Conservation (phyloP, 2,888 invertebrate genomes). For the Plebejus anna region DNA sequence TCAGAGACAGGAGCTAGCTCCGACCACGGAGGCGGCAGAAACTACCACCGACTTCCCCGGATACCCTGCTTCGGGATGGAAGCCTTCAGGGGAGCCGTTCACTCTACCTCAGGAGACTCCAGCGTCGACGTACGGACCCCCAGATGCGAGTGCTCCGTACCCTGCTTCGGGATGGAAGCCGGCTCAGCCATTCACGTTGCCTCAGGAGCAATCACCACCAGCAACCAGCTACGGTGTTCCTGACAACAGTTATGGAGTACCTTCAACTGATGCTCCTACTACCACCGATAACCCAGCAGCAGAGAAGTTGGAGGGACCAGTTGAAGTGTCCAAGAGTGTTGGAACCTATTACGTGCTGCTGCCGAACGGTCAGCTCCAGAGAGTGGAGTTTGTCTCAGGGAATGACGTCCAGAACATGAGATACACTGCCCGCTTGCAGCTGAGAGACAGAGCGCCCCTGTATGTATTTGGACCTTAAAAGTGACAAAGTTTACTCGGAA, state of each 20-base stretch:
- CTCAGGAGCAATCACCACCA: slow-evolving; percentile 53
- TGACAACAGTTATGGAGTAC: slow-evolving; percentile 45
- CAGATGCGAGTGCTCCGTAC: slow-evolving; percentile 53
- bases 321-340: slow-evolving; percentile 70
- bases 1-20: slow-evolving; percentile 68
- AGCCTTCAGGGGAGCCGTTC: slow-evolving; percentile 49
- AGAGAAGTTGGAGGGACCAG: slow-evolving; percentile 59
- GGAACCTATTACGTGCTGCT: slow-evolving; percentile 83
- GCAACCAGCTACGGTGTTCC: slow-evolving; percentile 59
- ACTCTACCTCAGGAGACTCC: slow-evolving; percentile 43
- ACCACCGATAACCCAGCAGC: slow-evolving; percentile 62
- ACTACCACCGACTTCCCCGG: slow-evolving; percentile 54
- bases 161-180: slow-evolving; percentile 72
- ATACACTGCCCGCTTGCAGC: slow-evolving; percentile 79
- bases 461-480: slow-evolving; percentile 54
- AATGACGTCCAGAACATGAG: slow-evolving; percentile 79
- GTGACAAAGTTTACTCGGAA: background rate
- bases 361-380: slow-evolving; percentile 82
- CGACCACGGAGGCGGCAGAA: slow-evolving; percentile 66
- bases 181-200: slow-evolving; percentile 57
- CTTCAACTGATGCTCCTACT: slow-evolving; percentile 53
- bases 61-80: slow-evolving; percentile 66
- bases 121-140: slow-evolving; percentile 52
- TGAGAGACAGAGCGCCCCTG: slow-evolving; percentile 63
- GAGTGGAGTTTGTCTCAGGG: slow-evolving; percentile 78